Conservation (phyloP, 30 jellyfish, hydroid and myxozoan genomes). For the Hydra vulgaris region DNA sequence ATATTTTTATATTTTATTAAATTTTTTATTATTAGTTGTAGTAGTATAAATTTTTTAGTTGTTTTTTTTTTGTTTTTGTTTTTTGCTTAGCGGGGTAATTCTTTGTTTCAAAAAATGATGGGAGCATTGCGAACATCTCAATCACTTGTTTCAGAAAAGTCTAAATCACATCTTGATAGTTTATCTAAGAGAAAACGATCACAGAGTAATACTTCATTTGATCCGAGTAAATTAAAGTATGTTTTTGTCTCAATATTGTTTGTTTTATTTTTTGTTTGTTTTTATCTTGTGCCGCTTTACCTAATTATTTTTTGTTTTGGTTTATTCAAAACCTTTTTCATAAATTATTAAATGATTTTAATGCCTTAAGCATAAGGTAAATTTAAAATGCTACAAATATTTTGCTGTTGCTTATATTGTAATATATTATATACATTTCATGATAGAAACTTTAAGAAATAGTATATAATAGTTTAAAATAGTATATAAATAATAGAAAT, state of each 20-base stretch:
- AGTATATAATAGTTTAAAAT: too few relatives aligned
- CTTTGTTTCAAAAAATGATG: conserved; percentile 81
- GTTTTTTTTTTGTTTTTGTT: neutral
- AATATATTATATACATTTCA: too few relatives aligned
- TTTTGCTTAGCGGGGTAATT: conserved; percentile 27
- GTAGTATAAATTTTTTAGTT: too few relatives aligned
- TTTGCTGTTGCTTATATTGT: too few relatives aligned
- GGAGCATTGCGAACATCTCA: conserved; percentile 91
- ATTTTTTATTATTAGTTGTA: neutral
- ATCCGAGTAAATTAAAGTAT: conserved; percentile 38
- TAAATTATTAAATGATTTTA: too few relatives aligned
- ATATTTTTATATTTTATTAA: neutral
- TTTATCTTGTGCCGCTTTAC: neutral
- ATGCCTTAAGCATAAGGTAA: too few relatives aligned
- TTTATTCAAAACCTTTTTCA: too few relatives aligned
- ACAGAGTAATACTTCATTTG: conserved; percentile 41
- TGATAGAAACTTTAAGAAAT: too few relatives aligned
- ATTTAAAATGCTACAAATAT: too few relatives aligned
- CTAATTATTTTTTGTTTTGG: too few relatives aligned
- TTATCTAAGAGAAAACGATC: conserved; percentile 61
- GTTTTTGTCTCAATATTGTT: neutral
- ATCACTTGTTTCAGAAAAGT: conserved; percentile 47
- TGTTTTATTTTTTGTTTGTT: too few relatives aligned
- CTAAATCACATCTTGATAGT: conserved; percentile 44
- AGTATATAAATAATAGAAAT: too few relatives aligned